Evolutionary conservation across 30 jellyfish, hydroid and myxozoan genomes (phyloP).

Genomic region (Hydractinia echinata): DNA sequence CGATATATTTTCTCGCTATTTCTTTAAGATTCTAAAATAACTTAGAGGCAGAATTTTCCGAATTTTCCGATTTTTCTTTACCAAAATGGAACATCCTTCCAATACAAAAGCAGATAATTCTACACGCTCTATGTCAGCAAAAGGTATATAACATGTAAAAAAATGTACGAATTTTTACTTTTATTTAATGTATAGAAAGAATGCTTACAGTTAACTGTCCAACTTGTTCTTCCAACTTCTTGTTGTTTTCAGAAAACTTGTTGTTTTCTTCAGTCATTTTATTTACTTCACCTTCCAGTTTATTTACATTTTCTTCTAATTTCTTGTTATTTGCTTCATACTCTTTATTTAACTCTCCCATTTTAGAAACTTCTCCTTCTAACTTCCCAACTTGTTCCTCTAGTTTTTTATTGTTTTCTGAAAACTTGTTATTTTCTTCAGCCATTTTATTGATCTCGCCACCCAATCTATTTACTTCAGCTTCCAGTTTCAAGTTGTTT

Average conservation of each 20-base stretch:
- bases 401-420: slow-evolving; percentile 71
- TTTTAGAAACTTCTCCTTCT: slow-evolving; percentile 67
- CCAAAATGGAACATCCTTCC: too few species aligned
- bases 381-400: slow-evolving; percentile 62
- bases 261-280: slow-evolving; percentile 80
- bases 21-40: too few species aligned
- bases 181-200: not conserved
- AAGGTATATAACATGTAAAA: too few species aligned
- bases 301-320: slow-evolving; percentile 70
- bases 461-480: slow-evolving; percentile 63
- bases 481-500: slow-evolving; percentile 58
- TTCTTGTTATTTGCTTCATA: slow-evolving; percentile 41
- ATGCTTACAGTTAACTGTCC: slow-evolving; percentile 25
- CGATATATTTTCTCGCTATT: too few species aligned
- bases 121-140: too few species aligned
- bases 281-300: slow-evolving; percentile 67
- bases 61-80: too few species aligned
- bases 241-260: slow-evolving; percentile 61
- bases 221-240: slow-evolving; percentile 61
- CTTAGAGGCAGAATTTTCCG: too few species aligned
- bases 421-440: slow-evolving; percentile 65
- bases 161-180: too few species aligned
- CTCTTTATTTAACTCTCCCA: slow-evolving; percentile 56
- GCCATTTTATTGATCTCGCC: slow-evolving; percentile 60
- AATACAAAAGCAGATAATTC: too few species aligned